Conservation (phyloP, 2,888 invertebrate species). For the Perizoma affinitatum region DNA sequence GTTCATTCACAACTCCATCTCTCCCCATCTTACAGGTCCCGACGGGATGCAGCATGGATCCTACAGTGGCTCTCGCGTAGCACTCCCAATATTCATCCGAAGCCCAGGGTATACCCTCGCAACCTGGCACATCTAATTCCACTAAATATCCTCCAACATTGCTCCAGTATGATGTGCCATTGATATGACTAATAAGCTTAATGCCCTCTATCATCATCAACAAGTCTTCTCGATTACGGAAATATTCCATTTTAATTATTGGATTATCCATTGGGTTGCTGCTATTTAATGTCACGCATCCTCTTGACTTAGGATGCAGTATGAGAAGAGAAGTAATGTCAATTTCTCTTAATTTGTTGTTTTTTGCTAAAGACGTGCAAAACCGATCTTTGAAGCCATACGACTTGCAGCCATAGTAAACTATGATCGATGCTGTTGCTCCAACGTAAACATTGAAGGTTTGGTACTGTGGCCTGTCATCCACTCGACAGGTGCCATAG, state of each 20-base stretch:
- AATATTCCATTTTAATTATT: constrained; percentile 62
- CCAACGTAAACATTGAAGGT: constrained; percentile 64
- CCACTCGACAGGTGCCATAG: constrained; percentile 22
- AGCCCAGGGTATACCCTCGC: constrained; percentile 73
- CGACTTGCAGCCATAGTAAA: constrained; percentile 50
- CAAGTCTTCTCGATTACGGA: constrained; percentile 57
- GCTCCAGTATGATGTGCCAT: constrained; percentile 59
- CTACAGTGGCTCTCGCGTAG: constrained; percentile 80
- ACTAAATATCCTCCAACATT: constrained; percentile 52
- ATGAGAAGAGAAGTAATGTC: constrained; percentile 52
- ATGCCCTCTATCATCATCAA: constrained; percentile 52
- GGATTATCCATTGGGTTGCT: constrained; percentile 63
- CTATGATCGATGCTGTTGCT: constrained; percentile 52
- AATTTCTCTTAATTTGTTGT: constrained; percentile 57
- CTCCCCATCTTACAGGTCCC: constrained; percentile 73
- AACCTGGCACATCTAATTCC: constrained; percentile 73
- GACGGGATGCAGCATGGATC: constrained; percentile 85
- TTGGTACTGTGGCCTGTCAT: constrained; percentile 62
- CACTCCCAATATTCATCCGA: constrained; percentile 87
- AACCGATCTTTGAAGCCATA: constrained; percentile 44
- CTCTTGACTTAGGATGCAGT: constrained; percentile 66
- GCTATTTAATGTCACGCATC: constrained; percentile 60
- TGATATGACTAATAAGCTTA: constrained; percentile 55
- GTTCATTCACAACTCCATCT: constrained; percentile 66
- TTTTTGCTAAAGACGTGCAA: constrained; percentile 54